Evolutionary conservation across 2,888 invertebrate species (phyloP).

Genomic region (Meteorus cinctellus): DNA sequence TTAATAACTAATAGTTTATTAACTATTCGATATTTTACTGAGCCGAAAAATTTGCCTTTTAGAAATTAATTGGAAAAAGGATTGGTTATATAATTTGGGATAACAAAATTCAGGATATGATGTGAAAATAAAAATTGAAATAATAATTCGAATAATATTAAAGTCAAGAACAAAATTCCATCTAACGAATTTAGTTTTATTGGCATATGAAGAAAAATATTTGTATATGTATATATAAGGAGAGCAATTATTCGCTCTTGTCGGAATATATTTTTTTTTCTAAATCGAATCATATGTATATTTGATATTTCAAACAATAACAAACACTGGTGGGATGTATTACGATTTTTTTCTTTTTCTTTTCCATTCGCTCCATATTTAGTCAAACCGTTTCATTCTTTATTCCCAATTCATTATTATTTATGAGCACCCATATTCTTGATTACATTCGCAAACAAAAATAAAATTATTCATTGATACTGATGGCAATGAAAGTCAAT

Average conservation of each 20-base stretch:
- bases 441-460: constrained; percentile 32
- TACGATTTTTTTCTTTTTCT: background rate
- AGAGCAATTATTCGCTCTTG: background rate
- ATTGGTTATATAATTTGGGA: too few species aligned
- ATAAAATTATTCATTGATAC: background rate
- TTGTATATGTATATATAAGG: background rate
- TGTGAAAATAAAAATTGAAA: background rate
- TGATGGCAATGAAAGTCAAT: constrained; percentile 34
- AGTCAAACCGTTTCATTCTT: background rate
- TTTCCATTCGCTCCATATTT: background rate
- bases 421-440: constrained; percentile 36
- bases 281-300: background rate
- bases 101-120: background rate
- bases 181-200: background rate
- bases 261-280: background rate
- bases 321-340: background rate
- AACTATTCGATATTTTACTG: background rate
- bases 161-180: background rate
- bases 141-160: background rate
- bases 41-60: background rate
- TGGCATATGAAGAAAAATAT: background rate
- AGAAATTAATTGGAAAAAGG: background rate
- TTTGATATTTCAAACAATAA: constrained; percentile 2
- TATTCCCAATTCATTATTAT: constrained; percentile 22
- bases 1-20: constrained; percentile 6